Percentiles rank a stretch among this genome's conserved stretches.
phyloP scores from a whole-genome alignment of 2,797 vertebrate species.

The Sebastiscus albofasciatus region DNA sequence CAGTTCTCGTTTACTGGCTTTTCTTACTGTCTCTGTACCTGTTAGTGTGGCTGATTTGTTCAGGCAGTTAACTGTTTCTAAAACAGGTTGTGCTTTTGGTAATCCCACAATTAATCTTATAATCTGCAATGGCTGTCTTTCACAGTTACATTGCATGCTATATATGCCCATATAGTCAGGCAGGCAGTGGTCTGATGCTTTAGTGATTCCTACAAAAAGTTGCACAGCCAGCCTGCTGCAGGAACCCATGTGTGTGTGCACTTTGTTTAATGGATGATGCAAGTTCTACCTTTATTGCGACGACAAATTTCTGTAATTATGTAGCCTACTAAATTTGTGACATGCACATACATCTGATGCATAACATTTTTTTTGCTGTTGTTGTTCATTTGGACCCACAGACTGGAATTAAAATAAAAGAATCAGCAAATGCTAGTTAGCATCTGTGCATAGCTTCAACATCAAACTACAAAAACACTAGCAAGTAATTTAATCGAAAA shows the following conservation, averaged over 20 bases:
- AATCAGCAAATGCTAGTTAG: neutral
- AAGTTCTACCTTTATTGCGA: slow-evolving; percentile 25
- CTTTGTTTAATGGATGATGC: slow-evolving; percentile 19
- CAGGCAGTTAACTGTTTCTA: neutral
- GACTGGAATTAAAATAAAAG: neutral
- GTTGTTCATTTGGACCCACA: rapidly evolving
- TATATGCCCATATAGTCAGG: neutral
- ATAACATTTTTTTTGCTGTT: neutral
- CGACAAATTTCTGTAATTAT: rapidly evolving
- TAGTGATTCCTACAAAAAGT: neutral
- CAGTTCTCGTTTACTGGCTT: neutral
- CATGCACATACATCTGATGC: neutral
- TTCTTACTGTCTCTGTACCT: no score
- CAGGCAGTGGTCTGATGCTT: neutral
- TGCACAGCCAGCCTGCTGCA: neutral
- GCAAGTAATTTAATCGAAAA: neutral
- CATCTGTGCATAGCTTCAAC: neutral
- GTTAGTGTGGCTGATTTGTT: neutral
- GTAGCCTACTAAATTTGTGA: neutral
- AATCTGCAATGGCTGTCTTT: neutral
- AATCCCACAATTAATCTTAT: neutral
- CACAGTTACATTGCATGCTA: neutral
- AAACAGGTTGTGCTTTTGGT: neutral
- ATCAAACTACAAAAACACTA: neutral
- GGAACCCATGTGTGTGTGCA: neutral